These are phyloP conservation scores for Etia nguti DNA, from an alignment of 2,113 vertebrate species.

Conservation along the genomic window DNA sequence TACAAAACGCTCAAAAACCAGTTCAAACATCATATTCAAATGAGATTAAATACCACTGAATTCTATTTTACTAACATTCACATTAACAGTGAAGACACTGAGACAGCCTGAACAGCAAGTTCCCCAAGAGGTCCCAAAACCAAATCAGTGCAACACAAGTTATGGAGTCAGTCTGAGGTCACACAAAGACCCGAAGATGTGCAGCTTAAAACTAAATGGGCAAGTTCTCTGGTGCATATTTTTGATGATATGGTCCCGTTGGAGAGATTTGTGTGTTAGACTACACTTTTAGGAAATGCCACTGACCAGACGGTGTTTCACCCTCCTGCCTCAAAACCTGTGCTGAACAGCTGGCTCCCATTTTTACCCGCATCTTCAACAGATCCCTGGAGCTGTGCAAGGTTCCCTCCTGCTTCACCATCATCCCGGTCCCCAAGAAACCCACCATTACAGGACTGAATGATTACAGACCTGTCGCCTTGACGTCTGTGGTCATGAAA, in stretches of 20 bases:
- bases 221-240: neutral
- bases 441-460: too few relatives aligned
- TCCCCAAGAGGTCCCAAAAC: neutral
- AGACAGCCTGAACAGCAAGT: neutral
- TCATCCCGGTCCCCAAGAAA: too few relatives aligned
- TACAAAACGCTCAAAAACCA: neutral
- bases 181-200: neutral
- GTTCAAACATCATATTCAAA: too few relatives aligned
- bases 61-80: neutral
- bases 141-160: neutral
- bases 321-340: too few relatives aligned
- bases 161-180: neutral
- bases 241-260: too few relatives aligned
- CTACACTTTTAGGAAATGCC: neutral
- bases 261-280: neutral
- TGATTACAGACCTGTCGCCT: too few relatives aligned
- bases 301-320: too few relatives aligned
- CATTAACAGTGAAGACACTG: neutral
- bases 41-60: neutral
- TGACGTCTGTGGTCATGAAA: too few relatives aligned
- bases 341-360: too few relatives aligned
- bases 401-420: too few relatives aligned
- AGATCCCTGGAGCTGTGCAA: too few relatives aligned
- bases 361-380: too few relatives aligned
- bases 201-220: neutral